Evolutionary conservation across 2,797 vertebrate species (phyloP), one percentile per base, ranked within the genome.

Genomic region (Danio jaintianensis): DNA sequence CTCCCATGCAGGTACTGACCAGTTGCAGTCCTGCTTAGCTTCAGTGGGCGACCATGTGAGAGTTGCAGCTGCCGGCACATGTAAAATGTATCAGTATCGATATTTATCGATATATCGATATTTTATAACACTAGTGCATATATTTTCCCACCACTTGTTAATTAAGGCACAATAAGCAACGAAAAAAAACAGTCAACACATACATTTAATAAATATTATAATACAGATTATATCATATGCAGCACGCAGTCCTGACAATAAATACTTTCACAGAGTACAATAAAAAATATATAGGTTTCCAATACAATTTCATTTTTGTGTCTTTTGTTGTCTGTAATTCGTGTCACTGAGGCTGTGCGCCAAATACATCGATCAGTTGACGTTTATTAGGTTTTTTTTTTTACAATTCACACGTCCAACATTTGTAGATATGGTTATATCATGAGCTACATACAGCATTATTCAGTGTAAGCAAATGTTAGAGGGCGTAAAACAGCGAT

Each of bases 271-370:
- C 76, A 48, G 79, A 88, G 67, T 84, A 86, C 85, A 81, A 83
- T 87, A 87, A 87, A 89, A 89, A 88, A 89, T 87, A 88, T 88
- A 88, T 84, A 87, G 82, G 85, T 76, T 81, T 85, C 79, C 74
- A 82, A 45, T 76, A 85, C 71, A 78, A 72, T 80, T 70, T 75
- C 75, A 80, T 15, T 68, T 78, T 55, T 36, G 61, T 81, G 84
- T 77, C 77, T 71, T 16, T 69, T 52, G 56, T 82, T 63, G 70
- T 83, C 70, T 64, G 82, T 68, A 74, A 80, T 75, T 70, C n/a
- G 66, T 9, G 48, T 84, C 68, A 70, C 68, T 79, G 80, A 48
- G 55, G 45, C 62, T 76, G 62, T 73, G 56, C 80, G 38, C 61
- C n/a, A 53, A 78, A 82, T 64, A 83, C 81, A 81, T 71, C 42